Evolutionary conservation across 2,113 vertebrate species (phyloP).

Genomic region (Tautogolabrus adspersus): DNA sequence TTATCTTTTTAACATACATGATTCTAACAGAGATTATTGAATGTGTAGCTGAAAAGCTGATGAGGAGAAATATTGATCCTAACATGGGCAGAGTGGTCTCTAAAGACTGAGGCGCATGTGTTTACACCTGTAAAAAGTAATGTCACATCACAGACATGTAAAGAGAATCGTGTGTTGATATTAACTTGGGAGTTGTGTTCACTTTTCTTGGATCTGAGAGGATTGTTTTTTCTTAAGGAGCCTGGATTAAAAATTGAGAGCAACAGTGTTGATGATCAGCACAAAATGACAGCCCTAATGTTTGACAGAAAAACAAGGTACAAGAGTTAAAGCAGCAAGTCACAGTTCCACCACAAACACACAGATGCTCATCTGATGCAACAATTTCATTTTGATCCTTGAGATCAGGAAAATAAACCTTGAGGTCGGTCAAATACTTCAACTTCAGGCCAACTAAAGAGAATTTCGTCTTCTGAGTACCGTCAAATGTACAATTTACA

Average conservation of each 20-base stretch:
- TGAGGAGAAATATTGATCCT: conserved; percentile 11
- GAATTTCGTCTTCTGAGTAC: conserved; percentile 72
- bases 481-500: conserved; percentile 81
- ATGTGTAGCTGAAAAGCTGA: conserved; percentile 11
- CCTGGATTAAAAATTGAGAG: conserved; percentile 51
- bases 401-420: conserved; percentile 71
- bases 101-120: conserved; percentile 31
- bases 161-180: conserved; percentile 39
- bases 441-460: conserved; percentile 70
- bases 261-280: conserved; percentile 76
- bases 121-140: conserved; percentile 37
- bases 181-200: conserved; percentile 32
- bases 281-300: conserved; percentile 76
- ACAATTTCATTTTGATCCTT: conserved; percentile 68
- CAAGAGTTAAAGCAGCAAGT: conserved; percentile 81
- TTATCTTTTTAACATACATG: not conserved
- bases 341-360: conserved; percentile 79
- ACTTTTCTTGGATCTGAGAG: conserved; percentile 1
- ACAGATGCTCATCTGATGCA: conserved; percentile 73
- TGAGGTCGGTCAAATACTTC: conserved; percentile 73
- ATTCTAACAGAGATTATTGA: conserved; percentile 12
- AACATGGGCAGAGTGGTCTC: conserved; percentile 44
- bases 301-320: conserved; percentile 71
- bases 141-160: conserved; percentile 51
- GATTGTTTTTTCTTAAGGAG: conserved; percentile 30